Conservation (phyloP, 2,797 vertebrate species). For the Eremophila alpestris region DNA sequence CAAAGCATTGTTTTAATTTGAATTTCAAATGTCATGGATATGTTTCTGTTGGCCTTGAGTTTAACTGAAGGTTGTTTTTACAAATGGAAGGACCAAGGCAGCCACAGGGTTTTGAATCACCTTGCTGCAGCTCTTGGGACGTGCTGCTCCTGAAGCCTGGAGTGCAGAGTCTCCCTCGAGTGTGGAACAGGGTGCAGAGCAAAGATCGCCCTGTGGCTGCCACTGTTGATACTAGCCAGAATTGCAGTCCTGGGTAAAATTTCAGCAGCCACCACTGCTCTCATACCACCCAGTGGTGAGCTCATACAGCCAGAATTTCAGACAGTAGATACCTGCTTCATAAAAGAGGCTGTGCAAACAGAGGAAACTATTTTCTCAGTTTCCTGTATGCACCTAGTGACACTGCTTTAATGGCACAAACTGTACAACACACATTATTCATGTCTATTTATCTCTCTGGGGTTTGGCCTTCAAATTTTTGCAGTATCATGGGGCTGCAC, state of each 20-base stretch:
- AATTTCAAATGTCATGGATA: not conserved
- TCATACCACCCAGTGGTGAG: not conserved
- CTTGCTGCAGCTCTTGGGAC: not conserved
- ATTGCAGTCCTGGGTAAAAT: not conserved
- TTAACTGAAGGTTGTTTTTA: not conserved
- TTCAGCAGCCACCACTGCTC: not conserved
- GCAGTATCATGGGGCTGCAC: not conserved
- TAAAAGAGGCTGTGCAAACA: not conserved
- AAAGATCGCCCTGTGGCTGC: not conserved
- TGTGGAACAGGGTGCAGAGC: not conserved
- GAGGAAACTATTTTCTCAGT: not conserved
- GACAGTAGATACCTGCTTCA: not conserved
- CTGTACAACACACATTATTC: not conserved
- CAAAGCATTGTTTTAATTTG: not conserved
- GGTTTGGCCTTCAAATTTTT: constrained; percentile 52
- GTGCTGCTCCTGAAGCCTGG: not conserved
- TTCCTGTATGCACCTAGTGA: not conserved
- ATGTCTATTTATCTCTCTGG: not conserved
- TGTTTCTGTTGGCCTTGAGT: not conserved
- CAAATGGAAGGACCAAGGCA: not conserved
- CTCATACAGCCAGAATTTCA: not conserved
- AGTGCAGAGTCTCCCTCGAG: rapidly evolving
- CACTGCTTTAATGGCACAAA: not conserved
- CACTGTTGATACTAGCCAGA: not conserved
- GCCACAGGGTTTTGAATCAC: not conserved